Base-by-base conservation (phyloP, 2,113 vertebrate genomes). In the Paradisaea rubra region DNA sequence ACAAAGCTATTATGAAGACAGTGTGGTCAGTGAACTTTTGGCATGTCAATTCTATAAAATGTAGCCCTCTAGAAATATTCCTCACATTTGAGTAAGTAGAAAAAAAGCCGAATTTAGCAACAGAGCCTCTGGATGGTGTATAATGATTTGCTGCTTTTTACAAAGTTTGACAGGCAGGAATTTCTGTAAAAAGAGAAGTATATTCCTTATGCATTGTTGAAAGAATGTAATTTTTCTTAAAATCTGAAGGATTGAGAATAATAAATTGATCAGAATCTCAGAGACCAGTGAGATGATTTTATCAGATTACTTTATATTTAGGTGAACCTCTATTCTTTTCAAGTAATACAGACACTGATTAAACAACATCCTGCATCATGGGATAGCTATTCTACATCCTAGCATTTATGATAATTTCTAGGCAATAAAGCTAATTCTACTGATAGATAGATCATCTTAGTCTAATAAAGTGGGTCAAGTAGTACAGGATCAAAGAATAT, bases 1-100 rank as follows among this genome's bases (percentile, higher is more conserved):
- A 96, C 96, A 97, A 96, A 95, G 94, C 95, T 89, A 92, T 95
- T 91, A 94, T 77, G 92, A 97, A 96, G 91, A 81, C 74, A 74
- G 60, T 72, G 77, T 91, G 86, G 81, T 84, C 91, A 89, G 83
- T 89, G 91, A 96, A 95, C 95, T 94, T 96, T 76, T 91, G 91
- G 91, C 86, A 57, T 52, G 56, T 69, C 57, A 84, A 44, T 77
- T 81, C 73, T 91, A 39, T 86, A 85, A 92, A 94, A 86, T 45
- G 86, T 81, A 87, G 81, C 61, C 77, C 91, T 91, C 28, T 64
- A 74, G 86, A 95, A 93, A 84, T 91, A 87, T 79, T 96, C 13
- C 41, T 95, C 80, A 74, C 53, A 61, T 95, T 41, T 52, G 33
- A 86, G 28, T 74, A 84, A 81, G 42, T 61, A 81, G 83, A 81